These are phyloP conservation scores for Zaprionus camerounensis DNA, from an alignment of 1,140 invertebrate genomes.

Conservation along the genomic window DNA sequence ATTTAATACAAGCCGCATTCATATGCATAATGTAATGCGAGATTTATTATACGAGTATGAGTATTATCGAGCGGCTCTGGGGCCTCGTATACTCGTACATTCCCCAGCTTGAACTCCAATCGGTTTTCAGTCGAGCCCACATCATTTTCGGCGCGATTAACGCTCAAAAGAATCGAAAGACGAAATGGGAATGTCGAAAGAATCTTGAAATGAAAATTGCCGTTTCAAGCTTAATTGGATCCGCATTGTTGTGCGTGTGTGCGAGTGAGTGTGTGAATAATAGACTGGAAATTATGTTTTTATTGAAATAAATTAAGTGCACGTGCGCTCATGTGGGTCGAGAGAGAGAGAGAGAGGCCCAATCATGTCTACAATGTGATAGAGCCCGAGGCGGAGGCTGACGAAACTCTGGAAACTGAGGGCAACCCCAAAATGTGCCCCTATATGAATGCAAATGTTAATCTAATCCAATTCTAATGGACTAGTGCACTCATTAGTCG, in stretches of 20 bases:
- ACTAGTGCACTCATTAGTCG: constrained; percentile 11
- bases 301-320: constrained; percentile 82
- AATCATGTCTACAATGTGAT: constrained; percentile 13
- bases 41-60: constrained; percentile 76
- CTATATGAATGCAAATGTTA: constrained; percentile 69
- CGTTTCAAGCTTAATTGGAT: constrained; percentile 67
- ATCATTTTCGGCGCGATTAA: constrained; percentile 79
- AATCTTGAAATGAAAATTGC: constrained; percentile 39
- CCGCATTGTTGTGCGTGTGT: constrained; percentile 45
- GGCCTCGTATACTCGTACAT: neutral
- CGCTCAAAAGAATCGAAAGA: constrained; percentile 46
- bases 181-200: constrained; percentile 14
- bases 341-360: constrained; percentile 15
- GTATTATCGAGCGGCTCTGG: constrained; percentile 32
- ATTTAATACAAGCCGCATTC: constrained; percentile 77
- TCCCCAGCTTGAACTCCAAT: neutral
- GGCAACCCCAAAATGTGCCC: constrained; percentile 38
- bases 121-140: constrained; percentile 50
- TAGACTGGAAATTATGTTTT: constrained; percentile 79
- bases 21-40: constrained; percentile 75
- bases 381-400: constrained; percentile 31
- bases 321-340: constrained; percentile 74
- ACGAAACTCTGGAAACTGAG: constrained; percentile 5
- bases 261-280: constrained; percentile 63
- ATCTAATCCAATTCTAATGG: constrained; percentile 64